These are phyloP conservation scores for Upupa epops DNA, from an alignment of 2,113 vertebrate species.

Conservation along the genomic window DNA sequence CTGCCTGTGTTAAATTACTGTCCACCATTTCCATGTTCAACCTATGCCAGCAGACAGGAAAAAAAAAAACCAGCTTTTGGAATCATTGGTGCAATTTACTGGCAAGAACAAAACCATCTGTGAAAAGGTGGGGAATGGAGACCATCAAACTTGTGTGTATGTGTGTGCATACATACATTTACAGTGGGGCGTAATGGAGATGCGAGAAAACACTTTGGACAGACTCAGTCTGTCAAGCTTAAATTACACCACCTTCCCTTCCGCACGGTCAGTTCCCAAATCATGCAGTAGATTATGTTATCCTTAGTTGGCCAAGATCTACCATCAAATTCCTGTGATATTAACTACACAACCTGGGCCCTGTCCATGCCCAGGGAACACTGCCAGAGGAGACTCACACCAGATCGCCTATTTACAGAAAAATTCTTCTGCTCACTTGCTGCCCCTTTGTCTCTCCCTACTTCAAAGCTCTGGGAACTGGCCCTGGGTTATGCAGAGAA, in stretches of 20 bases:
- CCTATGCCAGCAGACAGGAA: neutral
- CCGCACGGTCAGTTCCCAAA: neutral
- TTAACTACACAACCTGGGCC: neutral
- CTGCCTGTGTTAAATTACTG: neutral
- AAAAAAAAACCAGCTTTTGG: neutral
- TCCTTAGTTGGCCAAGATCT: neutral
- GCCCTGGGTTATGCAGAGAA: neutral
- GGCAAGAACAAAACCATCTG: conserved; percentile 13
- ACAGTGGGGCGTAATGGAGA: neutral
- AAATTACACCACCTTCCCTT: neutral
- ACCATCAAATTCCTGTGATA: neutral
- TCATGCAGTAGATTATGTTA: rapidly evolving
- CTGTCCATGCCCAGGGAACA: neutral
- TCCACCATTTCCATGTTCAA: neutral
- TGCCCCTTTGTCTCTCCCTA: neutral
- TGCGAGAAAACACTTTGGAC: neutral
- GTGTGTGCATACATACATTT: neutral
- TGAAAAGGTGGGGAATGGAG: neutral
- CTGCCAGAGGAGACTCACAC: neutral
- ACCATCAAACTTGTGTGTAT: neutral
- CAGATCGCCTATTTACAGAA: neutral
- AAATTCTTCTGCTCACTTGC: neutral
- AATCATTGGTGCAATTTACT: conserved; percentile 27
- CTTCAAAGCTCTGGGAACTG: neutral
- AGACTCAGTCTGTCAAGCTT: neutral